Evolutionary conservation across 2,888 invertebrate species (phyloP), one percentile per base, ranked within the genome.

Genomic region (Orchesella flavescens): DNA sequence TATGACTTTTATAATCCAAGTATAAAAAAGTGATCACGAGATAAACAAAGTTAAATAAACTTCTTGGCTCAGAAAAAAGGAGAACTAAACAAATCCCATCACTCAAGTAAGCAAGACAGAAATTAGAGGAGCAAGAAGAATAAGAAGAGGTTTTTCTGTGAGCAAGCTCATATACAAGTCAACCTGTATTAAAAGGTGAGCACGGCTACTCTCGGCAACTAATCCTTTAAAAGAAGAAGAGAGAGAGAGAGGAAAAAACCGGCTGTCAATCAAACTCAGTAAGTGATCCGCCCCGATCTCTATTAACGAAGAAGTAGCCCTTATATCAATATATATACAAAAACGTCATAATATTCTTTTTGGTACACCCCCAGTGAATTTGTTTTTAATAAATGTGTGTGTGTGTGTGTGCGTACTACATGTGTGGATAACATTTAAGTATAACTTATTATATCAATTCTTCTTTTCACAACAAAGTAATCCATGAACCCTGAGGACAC

Each of bases 221-320:
- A 83, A 83, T 83, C 83, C 79, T 83, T 69, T 83, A 69, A 77
- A 73, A 83, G 72, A 44, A 65, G 34, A 76, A 57, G 24, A 61
- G 63, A 66, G n/a, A n/a, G n/a, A n/a, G n/a, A n/a, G n/a, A 61
- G 49, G 49, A 78, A 83, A 78, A 83, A 83, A 83, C 83, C 83
- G 83, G 78, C 78, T 83, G 83, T 83, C 78, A 78, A 83, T 83
- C 83, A 83, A 83, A 83, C 83, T 79, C 73, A 69, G 83, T 83
- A 74, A 83, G 83, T 78, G 83, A 78, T 83, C 78, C 83, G 79
- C 83, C 78, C 78, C 83, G 78, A 74, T 83, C 83, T 79, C 79
- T 83, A 83, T 78, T 79, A 74, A 79, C 23, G 69, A 77, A 75
- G 49, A 74, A 69, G 75, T 75, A 24, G 61, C 81, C 61, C 59